Base-by-base conservation (phyloP, 2,797 vertebrate genomes). In the Micrastur ruficollis region DNA sequence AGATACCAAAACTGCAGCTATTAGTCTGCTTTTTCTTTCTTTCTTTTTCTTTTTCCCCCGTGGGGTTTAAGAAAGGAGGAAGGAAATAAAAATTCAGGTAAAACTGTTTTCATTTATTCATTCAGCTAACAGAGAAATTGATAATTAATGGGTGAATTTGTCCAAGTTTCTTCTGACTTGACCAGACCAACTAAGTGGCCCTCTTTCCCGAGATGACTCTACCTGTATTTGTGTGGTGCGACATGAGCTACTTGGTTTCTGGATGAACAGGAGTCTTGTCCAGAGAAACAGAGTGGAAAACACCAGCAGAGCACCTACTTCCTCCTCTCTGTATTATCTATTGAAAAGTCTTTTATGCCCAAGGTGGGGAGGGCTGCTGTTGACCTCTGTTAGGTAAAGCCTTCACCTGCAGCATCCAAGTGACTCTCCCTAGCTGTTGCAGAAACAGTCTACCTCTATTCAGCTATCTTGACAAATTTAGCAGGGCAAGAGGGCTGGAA, bases 271-370 rank as follows among this genome's bases (percentile, higher is more conserved):
- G n/a, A 56, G 36, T 62, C 58, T 53, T 46, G n/a, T 46, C 29
- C 23, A 44, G 56, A 65, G 29, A 73, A 87, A 38, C 0, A 0
- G 27, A n/a, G 13, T 13, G 7, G 26, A 59, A 79, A 46, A 58
- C 12, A 32, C 12, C 14, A 52, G 25, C 44, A 67, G 47, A 79
- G 31, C 58, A 58, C 22, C 34, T 81, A 15, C 31, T 66, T 65
- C 29, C 27, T 65, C 14, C 7, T 50, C 20, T 75, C 8, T n/a
- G 0, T 47, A 2, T 72, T n/a, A 46, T 38, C 34, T 46, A 0
- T 23, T 34, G 31, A 62, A 86, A 62, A 49, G 22, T 29, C 32
- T 42, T 22, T 29, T 32, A 10, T 76, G 18, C 22, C 34, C 18
- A 40, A 15, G 25, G 21, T 78, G 40, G n/a, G 32, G 46, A 32